Percentiles rank a stretch among this genome's conserved stretches.
phyloP scores from a whole-genome alignment of 1,140 invertebrate genomes.

The Drosophila ananassae region DNA sequence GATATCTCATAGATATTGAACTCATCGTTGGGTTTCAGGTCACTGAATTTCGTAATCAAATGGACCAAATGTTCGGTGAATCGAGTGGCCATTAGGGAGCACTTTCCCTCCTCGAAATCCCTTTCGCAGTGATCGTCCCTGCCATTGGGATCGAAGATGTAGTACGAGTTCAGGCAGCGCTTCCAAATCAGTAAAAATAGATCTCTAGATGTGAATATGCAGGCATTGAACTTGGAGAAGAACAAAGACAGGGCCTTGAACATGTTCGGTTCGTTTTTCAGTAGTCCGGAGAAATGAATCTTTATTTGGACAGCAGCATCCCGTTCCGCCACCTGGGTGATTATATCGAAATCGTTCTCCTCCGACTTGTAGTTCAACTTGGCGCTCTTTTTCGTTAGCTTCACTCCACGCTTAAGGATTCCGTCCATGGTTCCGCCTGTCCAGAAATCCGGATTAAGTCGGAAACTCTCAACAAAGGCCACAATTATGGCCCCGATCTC shows the following conservation, averaged over 20 bases:
- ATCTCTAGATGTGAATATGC: slow-evolving; percentile 63
- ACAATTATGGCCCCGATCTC: slow-evolving; percentile 71
- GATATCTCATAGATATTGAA: slow-evolving; percentile 75
- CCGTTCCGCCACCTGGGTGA: slow-evolving; percentile 65
- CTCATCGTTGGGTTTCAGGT: slow-evolving; percentile 50
- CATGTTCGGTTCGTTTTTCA: slow-evolving; percentile 76
- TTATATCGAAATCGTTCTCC: slow-evolving; percentile 69
- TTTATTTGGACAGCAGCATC: slow-evolving; percentile 57
- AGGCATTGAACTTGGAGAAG: slow-evolving; percentile 75
- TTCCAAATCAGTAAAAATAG: slow-evolving; percentile 80
- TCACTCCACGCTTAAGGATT: slow-evolving; percentile 67
- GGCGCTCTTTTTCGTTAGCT: slow-evolving; percentile 56
- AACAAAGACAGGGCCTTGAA: slow-evolving; percentile 68
- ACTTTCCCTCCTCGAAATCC: slow-evolving; percentile 67
- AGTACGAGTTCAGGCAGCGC: slow-evolving; percentile 69
- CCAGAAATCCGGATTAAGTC: slow-evolving; percentile 79
- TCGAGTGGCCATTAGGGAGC: slow-evolving; percentile 66
- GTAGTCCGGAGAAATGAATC: slow-evolving; percentile 60
- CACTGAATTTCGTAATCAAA: slow-evolving; percentile 67
- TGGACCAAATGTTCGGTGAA: slow-evolving; percentile 75
- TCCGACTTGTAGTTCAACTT: slow-evolving; percentile 58
- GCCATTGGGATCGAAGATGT: slow-evolving; percentile 80
- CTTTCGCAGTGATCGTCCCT: slow-evolving; percentile 61
- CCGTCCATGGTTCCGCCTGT: slow-evolving; percentile 67
- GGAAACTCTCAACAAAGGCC: slow-evolving; percentile 76